Base-by-base conservation (phyloP, 2,797 vertebrate genomes). In the Rhinatrema bivittatum region DNA sequence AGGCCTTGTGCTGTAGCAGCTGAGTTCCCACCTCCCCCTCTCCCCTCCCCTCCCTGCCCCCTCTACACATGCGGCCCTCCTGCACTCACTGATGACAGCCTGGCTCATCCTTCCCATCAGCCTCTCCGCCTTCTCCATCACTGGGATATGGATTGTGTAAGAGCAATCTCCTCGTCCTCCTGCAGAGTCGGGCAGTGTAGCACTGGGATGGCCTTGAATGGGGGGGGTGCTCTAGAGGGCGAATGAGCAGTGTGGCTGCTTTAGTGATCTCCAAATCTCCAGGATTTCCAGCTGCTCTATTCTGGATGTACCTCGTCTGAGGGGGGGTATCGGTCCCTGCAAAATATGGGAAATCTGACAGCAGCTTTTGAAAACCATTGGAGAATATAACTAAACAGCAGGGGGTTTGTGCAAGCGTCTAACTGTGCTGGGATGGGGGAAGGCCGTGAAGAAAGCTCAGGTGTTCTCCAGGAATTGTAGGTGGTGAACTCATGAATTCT, bases 61-160 rank as follows among this genome's bases (percentile, higher is more conserved):
- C 51, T 25, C 38, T 53, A 50, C 44, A 78, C 85, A 86, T 87
- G 83, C 81, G 86, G 72, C 78, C 68, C 78, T 77, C 82, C 79
- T 80, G 66, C 76, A 75, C 82, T 82, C 79, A 85, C 87, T 87
- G 80, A 95, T 95, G 91, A 95, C 91, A 81, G 90, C 89, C 85
- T 95, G 91, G 91, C 91, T 92, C 67, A 77, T 95, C 72, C 87
- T 95, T 60, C 91, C 91, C 62, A 86, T 94, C 82, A 94, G 91
- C 85, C 77, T 95, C 70, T 88, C 88, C 60, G 88, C 88, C 45
- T 95, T 94, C 78, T 93, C 87, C 72, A 95, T 95, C 79, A 91
- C 91, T 16, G 91, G 91, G 56, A 91, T 95, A 90, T 94, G 91
- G 91, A 94, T 93, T 39, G 91, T 95, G 91, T 95, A 74, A 94